Conservation (phyloP, 2,113 vertebrate species). For the Globicephala melas region DNA sequence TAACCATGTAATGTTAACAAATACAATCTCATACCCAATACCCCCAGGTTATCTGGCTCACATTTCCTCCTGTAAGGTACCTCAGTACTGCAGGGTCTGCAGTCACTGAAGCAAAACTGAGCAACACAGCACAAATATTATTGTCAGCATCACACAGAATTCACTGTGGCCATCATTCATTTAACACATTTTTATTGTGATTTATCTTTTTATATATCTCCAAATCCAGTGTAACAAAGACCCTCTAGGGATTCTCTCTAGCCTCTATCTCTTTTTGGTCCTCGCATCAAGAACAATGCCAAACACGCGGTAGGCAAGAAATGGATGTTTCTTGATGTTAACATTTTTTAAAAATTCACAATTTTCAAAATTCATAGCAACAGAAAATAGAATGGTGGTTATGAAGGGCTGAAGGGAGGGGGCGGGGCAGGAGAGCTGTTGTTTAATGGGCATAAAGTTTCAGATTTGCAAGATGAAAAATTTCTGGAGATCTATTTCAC, state of each 20-base stretch:
- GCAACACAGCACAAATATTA: not conserved
- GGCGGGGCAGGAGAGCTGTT: not conserved
- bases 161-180: not conserved
- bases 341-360: not conserved
- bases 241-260: not conserved
- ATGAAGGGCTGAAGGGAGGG: not conserved
- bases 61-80: not conserved
- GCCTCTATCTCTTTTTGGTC: not conserved
- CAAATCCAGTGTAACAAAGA: not conserved
- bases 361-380: conserved; percentile 26
- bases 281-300: not conserved
- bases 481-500: not conserved
- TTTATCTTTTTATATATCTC: not conserved
- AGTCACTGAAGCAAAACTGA: not conserved
- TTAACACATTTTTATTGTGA: not conserved
- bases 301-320: not conserved
- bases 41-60: not conserved
- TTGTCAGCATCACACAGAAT: not conserved
- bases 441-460: not conserved
- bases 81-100: not conserved
- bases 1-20: not conserved
- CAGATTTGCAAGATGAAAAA: not conserved
- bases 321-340: not conserved
- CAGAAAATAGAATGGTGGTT: not conserved
- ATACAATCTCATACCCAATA: not conserved